Evolutionary conservation across 2,888 invertebrate species (phyloP).

Genomic region (Maniola hyperantus): DNA sequence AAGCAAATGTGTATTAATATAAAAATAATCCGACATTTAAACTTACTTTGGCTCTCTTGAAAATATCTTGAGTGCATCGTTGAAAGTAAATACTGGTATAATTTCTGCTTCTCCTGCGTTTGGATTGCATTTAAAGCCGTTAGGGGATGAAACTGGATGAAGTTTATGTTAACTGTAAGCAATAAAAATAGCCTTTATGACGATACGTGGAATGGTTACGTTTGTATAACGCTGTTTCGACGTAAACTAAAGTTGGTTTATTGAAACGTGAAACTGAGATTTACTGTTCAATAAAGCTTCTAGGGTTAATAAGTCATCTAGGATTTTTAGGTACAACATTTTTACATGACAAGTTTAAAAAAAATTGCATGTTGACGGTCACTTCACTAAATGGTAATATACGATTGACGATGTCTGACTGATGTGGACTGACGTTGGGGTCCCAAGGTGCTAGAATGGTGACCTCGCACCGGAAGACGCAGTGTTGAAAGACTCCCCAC

Average conservation of each 20-base stretch:
- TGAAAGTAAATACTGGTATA: conserved; percentile 79
- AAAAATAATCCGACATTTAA: conserved; percentile 69
- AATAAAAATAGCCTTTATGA: conserved; percentile 81
- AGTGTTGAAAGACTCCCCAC: too few species aligned
- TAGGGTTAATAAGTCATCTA: conserved; percentile 6
- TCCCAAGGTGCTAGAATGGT: too few species aligned
- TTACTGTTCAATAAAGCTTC: conserved; percentile 4
- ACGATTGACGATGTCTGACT: too few species aligned
- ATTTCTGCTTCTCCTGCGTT: conserved; percentile 75
- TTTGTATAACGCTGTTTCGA: conserved; percentile 59
- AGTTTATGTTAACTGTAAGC: conserved; percentile 77
- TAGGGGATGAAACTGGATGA: conserved; percentile 74
- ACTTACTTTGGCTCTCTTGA: conserved; percentile 60
- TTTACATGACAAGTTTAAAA: too few species aligned
- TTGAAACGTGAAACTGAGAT: conserved; percentile 37
- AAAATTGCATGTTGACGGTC: too few species aligned
- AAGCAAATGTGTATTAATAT: conserved; percentile 55
- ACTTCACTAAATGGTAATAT: too few species aligned
- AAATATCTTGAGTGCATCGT: conserved; percentile 78
- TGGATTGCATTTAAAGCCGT: conserved; percentile 77
- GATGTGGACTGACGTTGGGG: too few species aligned
- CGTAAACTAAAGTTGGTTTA: conserved; percentile 49
- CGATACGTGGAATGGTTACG: conserved; percentile 78
- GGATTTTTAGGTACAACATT: neutral
- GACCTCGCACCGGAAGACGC: too few species aligned